These are phyloP conservation scores for Condylura cristata DNA, from an alignment of 2,113 vertebrate species.

Conservation along the genomic window DNA sequence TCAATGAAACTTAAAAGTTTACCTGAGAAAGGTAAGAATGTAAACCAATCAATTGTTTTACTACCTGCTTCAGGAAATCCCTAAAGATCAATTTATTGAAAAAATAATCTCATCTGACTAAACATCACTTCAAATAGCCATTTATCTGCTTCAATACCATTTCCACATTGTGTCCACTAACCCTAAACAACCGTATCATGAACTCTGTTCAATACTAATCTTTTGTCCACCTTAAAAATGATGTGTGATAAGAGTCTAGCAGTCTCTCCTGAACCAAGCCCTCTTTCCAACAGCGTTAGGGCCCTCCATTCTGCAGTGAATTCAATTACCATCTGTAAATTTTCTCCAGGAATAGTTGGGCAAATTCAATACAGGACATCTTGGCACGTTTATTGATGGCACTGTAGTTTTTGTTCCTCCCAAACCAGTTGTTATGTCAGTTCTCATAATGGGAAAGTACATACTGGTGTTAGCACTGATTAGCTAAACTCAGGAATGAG, in stretches of 20 bases:
- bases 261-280: background rate
- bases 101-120: background rate
- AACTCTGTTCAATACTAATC: background rate
- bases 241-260: background rate
- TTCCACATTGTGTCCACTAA: background rate
- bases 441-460: background rate
- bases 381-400: background rate
- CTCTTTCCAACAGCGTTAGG: background rate
- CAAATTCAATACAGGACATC: background rate
- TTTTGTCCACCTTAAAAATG: background rate
- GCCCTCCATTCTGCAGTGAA: background rate
- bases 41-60: background rate
- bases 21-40: background rate
- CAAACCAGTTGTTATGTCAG: background rate
- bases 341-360: background rate
- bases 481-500: background rate
- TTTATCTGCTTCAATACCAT: background rate
- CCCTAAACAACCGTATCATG: fast-evolving
- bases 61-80: background rate
- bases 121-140: background rate
- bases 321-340: background rate
- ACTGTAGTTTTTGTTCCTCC: background rate
- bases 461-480: background rate
- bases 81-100: background rate
- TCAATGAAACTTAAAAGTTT: background rate